Base-by-base conservation (phyloP, 2,113 vertebrate species). In the Neofelis nebulosa region DNA sequence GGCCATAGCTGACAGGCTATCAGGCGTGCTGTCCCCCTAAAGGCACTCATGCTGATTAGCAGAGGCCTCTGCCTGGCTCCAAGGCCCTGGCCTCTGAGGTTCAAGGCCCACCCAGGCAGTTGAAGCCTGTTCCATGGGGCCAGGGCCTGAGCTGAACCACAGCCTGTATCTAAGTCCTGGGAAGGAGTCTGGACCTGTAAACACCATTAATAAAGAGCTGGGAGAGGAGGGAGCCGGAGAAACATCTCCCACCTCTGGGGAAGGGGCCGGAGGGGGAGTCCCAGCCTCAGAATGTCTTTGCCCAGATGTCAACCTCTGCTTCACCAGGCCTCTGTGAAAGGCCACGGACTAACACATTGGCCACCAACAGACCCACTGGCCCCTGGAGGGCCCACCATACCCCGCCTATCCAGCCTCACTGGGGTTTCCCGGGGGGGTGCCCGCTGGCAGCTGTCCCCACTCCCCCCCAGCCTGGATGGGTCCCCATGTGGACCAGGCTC, bases 191-290 rank as follows among this genome's bases (percentile, higher is more conserved):
- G 4, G 76, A 66, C 10, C 19, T 48, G 19, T 38, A n/a, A 36
- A 73, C 3, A 41, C 7, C 50, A 5, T 11, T 25, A 65, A 31
- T 12, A 23, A 61, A 78, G 50, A 10, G 21, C 1, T 2, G 45
- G 19, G 0, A 27, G 3, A 52, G 12, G 29, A 48, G 10, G 15
- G 10, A 0, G 14, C 36, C 3, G 0, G 1, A 0, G 10, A 27
- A 18, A 27, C 1, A 1, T 6, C 45, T 78, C 33, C 5, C 4
- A 10, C 14, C 29, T 48, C 55, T 25, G 85, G 38, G 74, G 61
- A 41, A 65, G 57, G 13, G 16, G 19, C 27, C 19, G 52, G 63
- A 31, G 7, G 5, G 33, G 16, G 1, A 57, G 23, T 5, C 27
- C 48, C 19, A 19, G 52, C 27, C 55, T 61, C 19, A 6, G 25